These are phyloP conservation scores for Gonioctena quinquepunctata DNA, from an alignment of 1,140 invertebrate species.

Conservation along the genomic window DNA sequence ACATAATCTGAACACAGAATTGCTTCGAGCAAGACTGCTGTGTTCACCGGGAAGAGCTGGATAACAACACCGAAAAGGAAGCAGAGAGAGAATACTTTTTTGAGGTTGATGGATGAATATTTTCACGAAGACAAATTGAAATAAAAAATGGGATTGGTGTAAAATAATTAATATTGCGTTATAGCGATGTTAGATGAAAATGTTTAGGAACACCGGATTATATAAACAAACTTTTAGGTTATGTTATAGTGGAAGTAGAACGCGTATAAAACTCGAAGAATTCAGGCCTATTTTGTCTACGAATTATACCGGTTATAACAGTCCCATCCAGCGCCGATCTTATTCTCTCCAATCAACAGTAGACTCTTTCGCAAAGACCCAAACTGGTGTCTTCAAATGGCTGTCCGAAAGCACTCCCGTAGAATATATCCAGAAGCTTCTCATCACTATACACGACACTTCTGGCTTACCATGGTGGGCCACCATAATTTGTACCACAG, in stretches of 20 bases:
- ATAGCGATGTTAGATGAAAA: not conserved
- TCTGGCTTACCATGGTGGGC: constrained; percentile 84
- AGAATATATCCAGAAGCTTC: constrained; percentile 65
- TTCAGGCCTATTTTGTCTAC: not conserved
- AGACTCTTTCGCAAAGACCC: constrained; percentile 58
- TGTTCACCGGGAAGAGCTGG: too few relatives aligned
- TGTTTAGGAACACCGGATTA: not conserved
- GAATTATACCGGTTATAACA: not conserved
- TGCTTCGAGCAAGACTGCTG: too few relatives aligned
- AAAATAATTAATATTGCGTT: too few relatives aligned
- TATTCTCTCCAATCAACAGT: constrained; percentile 58
- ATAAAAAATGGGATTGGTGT: too few relatives aligned
- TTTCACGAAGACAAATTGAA: too few relatives aligned
- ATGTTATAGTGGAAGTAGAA: not conserved
- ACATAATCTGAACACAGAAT: too few relatives aligned
- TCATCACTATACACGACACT: constrained; percentile 69
- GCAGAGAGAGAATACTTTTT: too few relatives aligned
- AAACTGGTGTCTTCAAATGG: constrained; percentile 59
- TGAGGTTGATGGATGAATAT: too few relatives aligned
- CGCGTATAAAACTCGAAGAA: not conserved
- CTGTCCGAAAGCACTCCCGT: constrained; percentile 71
- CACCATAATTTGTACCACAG: constrained; percentile 72
- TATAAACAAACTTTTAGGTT: constrained; percentile 6
- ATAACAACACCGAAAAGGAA: too few relatives aligned
- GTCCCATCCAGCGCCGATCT: constrained; percentile 26